Evolutionary conservation across 2,797 vertebrate genomes (phyloP).

Genomic region (Oryzias dopingdopingensis): DNA sequence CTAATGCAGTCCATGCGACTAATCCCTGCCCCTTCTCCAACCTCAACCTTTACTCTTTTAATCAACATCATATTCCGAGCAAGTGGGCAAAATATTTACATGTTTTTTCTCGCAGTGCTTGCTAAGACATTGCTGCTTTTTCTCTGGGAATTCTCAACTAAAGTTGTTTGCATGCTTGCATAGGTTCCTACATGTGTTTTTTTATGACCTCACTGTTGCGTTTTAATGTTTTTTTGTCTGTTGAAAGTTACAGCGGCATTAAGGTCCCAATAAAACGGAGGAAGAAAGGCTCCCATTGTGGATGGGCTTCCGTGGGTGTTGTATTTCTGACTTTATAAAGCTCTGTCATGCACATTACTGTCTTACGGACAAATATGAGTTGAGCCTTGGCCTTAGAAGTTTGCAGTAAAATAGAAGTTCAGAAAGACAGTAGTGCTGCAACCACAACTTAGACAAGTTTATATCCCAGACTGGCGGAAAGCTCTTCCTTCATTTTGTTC

Average conservation of each 20-base stretch:
- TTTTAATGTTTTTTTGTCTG: constrained; percentile 66
- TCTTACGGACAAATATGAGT: constrained; percentile 56
- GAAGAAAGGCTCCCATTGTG: constrained; percentile 70
- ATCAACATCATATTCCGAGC: constrained; percentile 82
- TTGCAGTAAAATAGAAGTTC: constrained; percentile 64
- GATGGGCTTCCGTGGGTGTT: constrained; percentile 61
- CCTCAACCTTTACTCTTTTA: constrained; percentile 85
- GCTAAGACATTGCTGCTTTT: constrained; percentile 58
- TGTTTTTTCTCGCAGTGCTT: constrained; percentile 69
- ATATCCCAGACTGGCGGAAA: constrained; percentile 66
- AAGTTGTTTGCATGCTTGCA: constrained; percentile 47
- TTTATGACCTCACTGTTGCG: constrained; percentile 48
- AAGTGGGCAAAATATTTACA: constrained; percentile 81
- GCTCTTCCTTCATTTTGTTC: constrained; percentile 51
- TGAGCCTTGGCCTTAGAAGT: constrained; percentile 61
- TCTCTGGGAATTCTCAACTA: constrained; percentile 65
- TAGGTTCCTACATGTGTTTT: constrained; percentile 24
- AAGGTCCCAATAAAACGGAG: constrained; percentile 68
- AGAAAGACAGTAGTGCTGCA: constrained; percentile 50
- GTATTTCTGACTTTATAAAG: constrained; percentile 60
- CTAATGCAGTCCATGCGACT: constrained; percentile 72
- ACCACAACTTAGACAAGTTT: constrained; percentile 67
- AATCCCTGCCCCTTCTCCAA: constrained; percentile 80
- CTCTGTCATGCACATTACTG: constrained; percentile 62
- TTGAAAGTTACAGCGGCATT: constrained; percentile 69